phyloP scores from a whole-genome alignment of 2,888 invertebrate genomes.

The Amblyteles armatorius region DNA sequence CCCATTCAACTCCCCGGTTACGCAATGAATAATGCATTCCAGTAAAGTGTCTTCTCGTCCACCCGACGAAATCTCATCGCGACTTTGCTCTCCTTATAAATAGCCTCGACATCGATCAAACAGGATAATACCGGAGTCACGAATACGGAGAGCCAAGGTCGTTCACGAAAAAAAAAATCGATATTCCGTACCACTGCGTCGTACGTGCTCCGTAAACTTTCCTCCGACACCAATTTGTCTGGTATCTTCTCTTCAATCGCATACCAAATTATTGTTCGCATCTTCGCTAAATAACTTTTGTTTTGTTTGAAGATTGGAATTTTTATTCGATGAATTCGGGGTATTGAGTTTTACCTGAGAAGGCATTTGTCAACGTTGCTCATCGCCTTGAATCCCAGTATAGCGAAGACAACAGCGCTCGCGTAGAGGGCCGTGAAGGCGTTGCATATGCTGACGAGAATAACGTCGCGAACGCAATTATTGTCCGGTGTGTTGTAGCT shows the following conservation, averaged over 20 bases:
- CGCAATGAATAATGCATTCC: constrained; percentile 54
- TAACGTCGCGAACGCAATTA: constrained; percentile 96
- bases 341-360: constrained; percentile 86
- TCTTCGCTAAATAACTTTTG: background rate
- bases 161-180: constrained; percentile 43
- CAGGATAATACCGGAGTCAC: constrained; percentile 56
- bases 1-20: constrained; percentile 19
- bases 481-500: constrained; percentile 98
- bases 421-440: constrained; percentile 97
- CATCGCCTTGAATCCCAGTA: constrained; percentile 98
- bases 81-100: constrained; percentile 49
- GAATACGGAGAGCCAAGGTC: constrained; percentile 38
- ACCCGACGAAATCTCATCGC: constrained; percentile 22
- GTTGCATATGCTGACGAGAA: constrained; percentile 96
- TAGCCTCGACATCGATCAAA: constrained; percentile 66
- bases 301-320: background rate
- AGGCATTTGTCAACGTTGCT: constrained; percentile 95
- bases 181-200: constrained; percentile 42
- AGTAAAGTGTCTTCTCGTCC: constrained; percentile 28
- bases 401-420: constrained; percentile 97
- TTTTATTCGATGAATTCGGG: no score
- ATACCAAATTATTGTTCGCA: background rate
- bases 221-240: background rate
- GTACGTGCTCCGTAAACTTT: background rate
- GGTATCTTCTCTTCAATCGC: background rate